Base-by-base conservation (phyloP, 2,888 invertebrate species). In the Plagiodera versicolora region DNA sequence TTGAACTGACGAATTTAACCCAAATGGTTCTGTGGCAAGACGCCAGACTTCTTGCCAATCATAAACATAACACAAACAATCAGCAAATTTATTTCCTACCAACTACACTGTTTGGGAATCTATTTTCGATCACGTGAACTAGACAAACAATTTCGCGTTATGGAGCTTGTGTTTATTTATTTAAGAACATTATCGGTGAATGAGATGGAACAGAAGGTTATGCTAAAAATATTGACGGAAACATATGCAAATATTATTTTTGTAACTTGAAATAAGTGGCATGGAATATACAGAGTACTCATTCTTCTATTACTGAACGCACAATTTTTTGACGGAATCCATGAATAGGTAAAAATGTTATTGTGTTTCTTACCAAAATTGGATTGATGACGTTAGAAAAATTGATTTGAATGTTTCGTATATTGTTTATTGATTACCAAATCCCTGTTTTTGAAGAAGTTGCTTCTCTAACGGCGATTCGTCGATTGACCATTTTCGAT, bases 41-140 rank as follows among this genome's bases (percentile, higher is more conserved):
- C 56, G 61, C 66, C 66, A 64, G 47, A 58, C 49, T 53, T 50
- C 53, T 50, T 54, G 52, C 46, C 54, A 53, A 57, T 57, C 56
- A 61, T 61, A 39, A 17, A 45, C 17, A 48, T 24, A 52, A 49
- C 32, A 39, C 53, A 61, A 61, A 61, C 61, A 57, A 30, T 57
- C 39, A n/a, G 50, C 4, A 49, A 47, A 28, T 10, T 35, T 46
- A 16, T 32, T 24, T 46, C 17, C 56, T 50, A 55, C 44, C 48
- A n/a, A n/a, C n/a, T n/a, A 20, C 28, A 35, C 52, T 52, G 56
- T 56, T 53, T 56, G 52, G 57, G 54, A 44, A 48, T 60, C 18
- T 19, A 17, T 56, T 56, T 60, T 24, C 3, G 50, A 46, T 46
- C 16, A 35, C 16, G 44, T 19, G 24, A 14, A 18, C 35, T 18